Percentiles rank a stretch among this genome's conserved stretches.
phyloP scores from a whole-genome alignment of 2,888 invertebrate species.

The Clanis bilineata region DNA sequence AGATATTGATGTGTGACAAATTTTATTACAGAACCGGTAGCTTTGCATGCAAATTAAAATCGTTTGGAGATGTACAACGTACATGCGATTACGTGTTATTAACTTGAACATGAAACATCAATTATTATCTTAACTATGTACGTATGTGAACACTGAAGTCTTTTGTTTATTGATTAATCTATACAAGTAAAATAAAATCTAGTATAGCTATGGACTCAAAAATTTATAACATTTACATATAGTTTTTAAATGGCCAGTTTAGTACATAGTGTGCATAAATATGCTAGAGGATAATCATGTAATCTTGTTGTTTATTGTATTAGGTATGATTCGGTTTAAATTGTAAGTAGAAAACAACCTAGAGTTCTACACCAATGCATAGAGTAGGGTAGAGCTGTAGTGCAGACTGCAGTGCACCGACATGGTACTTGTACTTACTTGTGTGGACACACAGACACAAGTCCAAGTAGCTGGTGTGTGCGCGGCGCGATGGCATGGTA shows the following conservation, averaged over 20 bases:
- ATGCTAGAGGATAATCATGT: not conserved
- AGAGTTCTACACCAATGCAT: not conserved
- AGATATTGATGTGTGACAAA: conserved; percentile 26
- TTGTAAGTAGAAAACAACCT: not conserved
- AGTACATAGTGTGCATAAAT: no score
- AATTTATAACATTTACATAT: no score
- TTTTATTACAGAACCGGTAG: conserved; percentile 28
- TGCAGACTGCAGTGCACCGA: not conserved
- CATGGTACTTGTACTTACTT: no score
- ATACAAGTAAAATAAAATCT: not conserved
- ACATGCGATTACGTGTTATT: conserved; percentile 17
- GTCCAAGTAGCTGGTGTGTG: not conserved
- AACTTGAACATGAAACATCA: conserved; percentile 13
- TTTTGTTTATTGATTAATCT: not conserved
- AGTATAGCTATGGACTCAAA: no score
- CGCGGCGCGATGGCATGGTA: conserved; percentile 19
- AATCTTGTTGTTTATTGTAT: not conserved
- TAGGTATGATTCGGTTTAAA: not conserved
- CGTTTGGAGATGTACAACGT: conserved; percentile 27
- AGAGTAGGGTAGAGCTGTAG: not conserved
- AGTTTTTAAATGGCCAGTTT: no score
- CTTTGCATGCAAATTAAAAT: conserved; percentile 33
- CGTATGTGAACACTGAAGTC: conserved; percentile 16
- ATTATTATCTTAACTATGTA: conserved; percentile 14
- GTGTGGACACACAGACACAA: conserved; percentile 2